A percentile compares a stretch with the other conserved stretches of the same genome.
phyloP scores from a whole-genome alignment of 2,888 invertebrate species.

The Germaria angustata region DNA sequence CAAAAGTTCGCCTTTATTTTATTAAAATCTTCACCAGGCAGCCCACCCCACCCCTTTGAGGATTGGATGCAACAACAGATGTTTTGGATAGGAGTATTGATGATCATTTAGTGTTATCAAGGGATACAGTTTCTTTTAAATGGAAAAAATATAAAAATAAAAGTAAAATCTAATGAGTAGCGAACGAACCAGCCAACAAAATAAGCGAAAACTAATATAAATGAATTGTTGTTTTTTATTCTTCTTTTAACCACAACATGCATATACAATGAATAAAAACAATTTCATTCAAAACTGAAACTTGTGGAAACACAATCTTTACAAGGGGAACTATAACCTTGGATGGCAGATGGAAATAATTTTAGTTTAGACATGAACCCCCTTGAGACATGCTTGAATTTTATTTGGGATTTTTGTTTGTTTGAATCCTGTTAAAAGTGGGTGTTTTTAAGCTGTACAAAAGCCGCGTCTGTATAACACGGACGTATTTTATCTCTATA shows the following conservation, averaged over 20 bases:
- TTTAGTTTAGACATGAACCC: not conserved
- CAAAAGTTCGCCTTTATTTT: constrained; percentile 18
- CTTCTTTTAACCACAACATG: constrained; percentile 48
- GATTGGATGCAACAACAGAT: constrained; percentile 24
- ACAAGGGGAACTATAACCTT: constrained; percentile 1
- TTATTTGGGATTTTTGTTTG: too few species aligned
- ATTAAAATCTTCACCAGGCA: not conserved
- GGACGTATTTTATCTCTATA: too few species aligned
- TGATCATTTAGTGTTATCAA: constrained; percentile 42
- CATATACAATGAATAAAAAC: constrained; percentile 27
- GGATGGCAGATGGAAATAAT: too few species aligned
- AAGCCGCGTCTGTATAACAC: too few species aligned
- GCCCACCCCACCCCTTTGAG: not conserved
- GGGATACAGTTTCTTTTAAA: constrained; percentile 57
- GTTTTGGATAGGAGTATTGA: constrained; percentile 41
- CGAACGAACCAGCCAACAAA: constrained; percentile 9
- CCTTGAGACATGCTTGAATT: too few species aligned
- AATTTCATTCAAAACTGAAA: constrained; percentile 31
- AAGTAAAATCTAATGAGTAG: not conserved
- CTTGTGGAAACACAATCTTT: not conserved
- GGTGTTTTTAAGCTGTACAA: too few species aligned
- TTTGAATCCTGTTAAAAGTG: too few species aligned
- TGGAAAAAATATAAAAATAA: constrained; percentile 18
- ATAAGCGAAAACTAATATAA: constrained; percentile 4
- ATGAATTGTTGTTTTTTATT: constrained; percentile 22